A percentile compares a stretch with the other conserved stretches of the same genome.
These are phyloP conservation scores for Coelogynopora nodosa DNA, from an alignment of 2,888 invertebrate genomes.

Conservation along the genomic window DNA sequence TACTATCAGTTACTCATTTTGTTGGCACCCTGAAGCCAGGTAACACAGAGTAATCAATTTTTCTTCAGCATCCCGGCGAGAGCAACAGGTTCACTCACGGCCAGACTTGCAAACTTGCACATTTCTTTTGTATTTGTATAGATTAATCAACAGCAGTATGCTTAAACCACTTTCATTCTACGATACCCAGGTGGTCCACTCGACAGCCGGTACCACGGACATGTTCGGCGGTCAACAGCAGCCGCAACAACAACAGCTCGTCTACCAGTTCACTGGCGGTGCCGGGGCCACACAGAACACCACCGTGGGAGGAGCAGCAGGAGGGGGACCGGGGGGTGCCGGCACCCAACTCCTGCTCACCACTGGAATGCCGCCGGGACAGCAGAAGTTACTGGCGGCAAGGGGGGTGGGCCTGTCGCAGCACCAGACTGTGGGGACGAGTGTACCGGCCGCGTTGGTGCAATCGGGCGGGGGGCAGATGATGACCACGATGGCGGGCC, in stretches of 20 bases:
- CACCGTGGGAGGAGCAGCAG: neutral
- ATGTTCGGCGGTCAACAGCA: slow-evolving; percentile 49
- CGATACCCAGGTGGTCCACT: neutral
- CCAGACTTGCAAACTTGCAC: too few species aligned
- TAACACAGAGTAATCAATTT: too few species aligned
- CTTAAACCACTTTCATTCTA: too few species aligned
- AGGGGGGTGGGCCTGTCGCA: too few species aligned
- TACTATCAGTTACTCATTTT: too few species aligned
- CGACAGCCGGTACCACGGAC: slow-evolving; percentile 48
- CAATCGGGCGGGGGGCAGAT: neutral
- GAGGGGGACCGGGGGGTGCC: too few species aligned
- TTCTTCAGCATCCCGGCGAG: too few species aligned
- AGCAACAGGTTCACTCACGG: too few species aligned
- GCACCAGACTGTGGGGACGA: too few species aligned
- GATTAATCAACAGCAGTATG: too few species aligned
- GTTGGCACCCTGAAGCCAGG: too few species aligned
- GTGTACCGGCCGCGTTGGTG: neutral
- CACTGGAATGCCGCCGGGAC: neutral
- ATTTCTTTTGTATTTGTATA: too few species aligned
- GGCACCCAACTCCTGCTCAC: neutral
- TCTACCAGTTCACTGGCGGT: slow-evolving; percentile 49
- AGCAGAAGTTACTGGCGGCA: neutral
- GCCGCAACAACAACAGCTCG: slow-evolving; percentile 46
- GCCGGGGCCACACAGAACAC: neutral
- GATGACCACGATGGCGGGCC: neutral